Conservation (phyloP, 2,888 invertebrate species). For the Apotomis betuletana region DNA sequence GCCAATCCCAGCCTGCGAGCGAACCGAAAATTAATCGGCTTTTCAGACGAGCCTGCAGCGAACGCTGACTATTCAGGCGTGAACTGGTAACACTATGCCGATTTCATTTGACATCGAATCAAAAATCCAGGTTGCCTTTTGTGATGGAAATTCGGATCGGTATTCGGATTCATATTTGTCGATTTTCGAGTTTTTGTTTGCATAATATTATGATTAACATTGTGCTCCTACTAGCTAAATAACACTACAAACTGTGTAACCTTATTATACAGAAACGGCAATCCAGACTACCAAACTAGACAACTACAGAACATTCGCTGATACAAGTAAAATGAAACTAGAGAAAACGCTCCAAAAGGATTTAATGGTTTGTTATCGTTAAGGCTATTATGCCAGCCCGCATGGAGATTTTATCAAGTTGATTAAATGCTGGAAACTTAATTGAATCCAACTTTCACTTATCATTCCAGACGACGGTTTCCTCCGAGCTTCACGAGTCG, state of each 20-base stretch:
- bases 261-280: conserved; percentile 11
- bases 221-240: background rate
- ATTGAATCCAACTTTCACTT: conserved; percentile 42
- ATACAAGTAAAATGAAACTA: background rate
- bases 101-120: conserved; percentile 9
- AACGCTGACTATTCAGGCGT: conserved; percentile 9
- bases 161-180: background rate
- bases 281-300: conserved; percentile 10
- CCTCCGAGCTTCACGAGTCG: background rate
- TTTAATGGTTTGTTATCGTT: conserved; percentile 10
- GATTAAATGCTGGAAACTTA: conserved; percentile 42
- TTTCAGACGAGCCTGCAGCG: conserved; percentile 25
- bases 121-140: background rate
- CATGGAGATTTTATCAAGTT: conserved; percentile 43
- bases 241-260: background rate
- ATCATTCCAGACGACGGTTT: conserved; percentile 21
- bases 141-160: background rate
- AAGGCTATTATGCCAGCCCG: conserved; percentile 29
- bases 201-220: no score
- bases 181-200: no score
- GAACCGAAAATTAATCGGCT: conserved; percentile 21
- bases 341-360: conserved; percentile 8
- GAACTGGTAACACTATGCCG: conserved; percentile 1
- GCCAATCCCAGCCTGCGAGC: conserved; percentile 16
- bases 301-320: conserved; percentile 2